Evolutionary conservation across 2,888 invertebrate genomes (phyloP), one percentile per base, ranked within the genome.

Genomic region (Ceraclea dissimilis): DNA sequence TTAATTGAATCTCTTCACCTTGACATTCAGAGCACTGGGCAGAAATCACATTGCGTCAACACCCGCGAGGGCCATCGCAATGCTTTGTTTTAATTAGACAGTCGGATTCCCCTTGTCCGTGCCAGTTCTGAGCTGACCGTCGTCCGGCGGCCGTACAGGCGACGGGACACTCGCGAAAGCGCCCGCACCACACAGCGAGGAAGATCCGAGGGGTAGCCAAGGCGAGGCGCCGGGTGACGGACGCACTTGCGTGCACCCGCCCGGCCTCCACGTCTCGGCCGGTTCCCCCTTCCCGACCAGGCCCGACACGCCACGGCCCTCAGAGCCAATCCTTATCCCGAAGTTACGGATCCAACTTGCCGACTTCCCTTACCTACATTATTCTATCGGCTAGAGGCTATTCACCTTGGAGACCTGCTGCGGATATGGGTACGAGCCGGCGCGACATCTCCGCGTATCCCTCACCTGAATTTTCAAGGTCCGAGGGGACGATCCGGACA

Each of bases 391-490:
- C 81, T 78, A 81, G 79, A 82, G 81, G 80, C 79, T 81, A 74
- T 76, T 80, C 74, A 82, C 82, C 83, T 83, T 80, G 82, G 83
- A 84, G 81, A 85, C 83, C 84, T 83, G 83, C 79, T 84, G 83
- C 82, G 82, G 83, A 81, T 83, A 81, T 82, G 78, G 80, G 82
- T 83, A 83, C 82, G 81, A 78, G 52, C 60, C 60, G 63, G 63
- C 63, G 61, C 59, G 58, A 61, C 59, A 60, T 56, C 63, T 64
- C 64, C 64, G 62, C 66, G 65, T 65, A 64, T 65, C 66, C 65
- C 66, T 67, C 65, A 65, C 65, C 64, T 64, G 65, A 65, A 68
- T 67, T 67, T 69, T 67, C 67, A 69, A 71, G 70, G 71, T 69
- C 69, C 70, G 70, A 68, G 69, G 68, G 69, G 68, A 69, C 67